phyloP scores from a whole-genome alignment of 2,113 vertebrate species.

The human region DNA sequence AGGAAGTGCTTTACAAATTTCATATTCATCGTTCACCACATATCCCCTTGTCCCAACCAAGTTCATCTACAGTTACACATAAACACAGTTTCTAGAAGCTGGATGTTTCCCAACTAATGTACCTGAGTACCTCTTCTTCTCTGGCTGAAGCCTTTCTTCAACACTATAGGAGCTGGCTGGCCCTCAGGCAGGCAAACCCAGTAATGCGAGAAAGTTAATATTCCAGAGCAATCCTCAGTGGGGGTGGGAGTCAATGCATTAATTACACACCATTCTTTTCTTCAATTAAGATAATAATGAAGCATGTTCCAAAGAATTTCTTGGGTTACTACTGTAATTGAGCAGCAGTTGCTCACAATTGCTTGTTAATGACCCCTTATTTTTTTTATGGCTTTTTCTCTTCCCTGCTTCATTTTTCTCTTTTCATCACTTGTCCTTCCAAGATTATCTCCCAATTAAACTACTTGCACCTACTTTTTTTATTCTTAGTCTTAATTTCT shows the following conservation, averaged over 20 bases:
- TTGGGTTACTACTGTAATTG: not conserved
- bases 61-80: not conserved
- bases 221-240: not conserved
- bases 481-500: not conserved
- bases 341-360: not conserved
- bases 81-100: not conserved
- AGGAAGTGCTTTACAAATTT: not conserved
- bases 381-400: not conserved
- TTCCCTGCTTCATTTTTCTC: not conserved
- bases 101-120: not conserved
- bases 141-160: not conserved
- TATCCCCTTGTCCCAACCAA: not conserved
- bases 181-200: not conserved
- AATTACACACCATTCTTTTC: not conserved
- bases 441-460: not conserved
- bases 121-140: not conserved
- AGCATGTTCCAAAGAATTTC: not conserved
- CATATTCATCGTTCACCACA: not conserved
- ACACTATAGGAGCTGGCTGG: not conserved
- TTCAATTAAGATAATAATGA: not conserved
- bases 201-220: not conserved
- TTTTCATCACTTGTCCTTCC: not conserved
- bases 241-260: not conserved
- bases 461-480: not conserved
- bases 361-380: not conserved